Evolutionary conservation across 2,888 invertebrate species (phyloP).

Genomic region (Chaetoderma sp.): DNA sequence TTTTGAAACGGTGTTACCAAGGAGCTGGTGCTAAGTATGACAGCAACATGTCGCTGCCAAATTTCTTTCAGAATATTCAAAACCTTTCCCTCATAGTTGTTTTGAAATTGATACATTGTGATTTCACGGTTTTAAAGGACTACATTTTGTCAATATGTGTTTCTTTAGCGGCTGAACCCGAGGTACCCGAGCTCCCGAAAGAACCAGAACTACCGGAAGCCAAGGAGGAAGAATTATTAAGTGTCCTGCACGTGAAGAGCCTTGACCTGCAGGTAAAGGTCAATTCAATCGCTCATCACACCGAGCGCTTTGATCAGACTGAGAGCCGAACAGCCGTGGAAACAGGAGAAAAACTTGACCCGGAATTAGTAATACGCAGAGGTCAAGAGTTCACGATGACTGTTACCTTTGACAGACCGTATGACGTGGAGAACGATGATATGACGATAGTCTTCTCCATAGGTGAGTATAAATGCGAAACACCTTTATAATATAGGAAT

Average conservation of each 20-base stretch:
- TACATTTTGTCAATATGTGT: too few species aligned
- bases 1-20: too few species aligned
- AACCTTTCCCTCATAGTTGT: too few species aligned
- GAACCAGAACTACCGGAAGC: slow-evolving; percentile 6
- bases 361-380: slow-evolving; percentile 72
- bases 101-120: too few species aligned
- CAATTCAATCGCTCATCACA: slow-evolving; percentile 74
- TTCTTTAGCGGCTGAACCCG: too few species aligned
- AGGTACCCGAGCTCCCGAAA: too few species aligned
- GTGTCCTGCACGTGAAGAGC: slow-evolving; percentile 57
- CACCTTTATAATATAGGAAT: too few species aligned
- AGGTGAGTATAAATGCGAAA: slow-evolving; percentile 34
- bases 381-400: slow-evolving; percentile 47
- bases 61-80: too few species aligned
- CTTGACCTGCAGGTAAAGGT: slow-evolving; percentile 80
- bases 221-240: slow-evolving; percentile 27
- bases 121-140: too few species aligned
- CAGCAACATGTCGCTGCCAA: too few species aligned
- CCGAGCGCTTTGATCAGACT: slow-evolving; percentile 38
- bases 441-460: slow-evolving; percentile 40
- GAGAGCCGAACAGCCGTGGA: background rate
- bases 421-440: slow-evolving; percentile 39
- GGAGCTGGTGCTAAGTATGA: too few species aligned
- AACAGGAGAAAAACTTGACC: background rate
- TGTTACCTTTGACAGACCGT: slow-evolving; percentile 44